Evolutionary conservation across 1,140 invertebrate species (phyloP), one percentile per base, ranked within the genome.

Genomic region (Druon quercuslanigerum): DNA sequence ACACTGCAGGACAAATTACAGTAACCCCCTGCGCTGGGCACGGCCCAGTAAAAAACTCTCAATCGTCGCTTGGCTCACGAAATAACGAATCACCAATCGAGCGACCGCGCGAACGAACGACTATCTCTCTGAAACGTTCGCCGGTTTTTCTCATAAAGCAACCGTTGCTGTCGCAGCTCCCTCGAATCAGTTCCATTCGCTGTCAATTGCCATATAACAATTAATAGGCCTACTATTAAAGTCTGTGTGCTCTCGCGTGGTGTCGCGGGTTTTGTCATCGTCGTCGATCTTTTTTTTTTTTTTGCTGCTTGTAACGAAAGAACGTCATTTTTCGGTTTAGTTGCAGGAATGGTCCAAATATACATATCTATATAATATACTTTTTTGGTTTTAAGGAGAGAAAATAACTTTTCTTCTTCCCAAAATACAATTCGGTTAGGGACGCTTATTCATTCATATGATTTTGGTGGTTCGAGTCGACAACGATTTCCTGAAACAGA

Each of bases 281-380:
- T 86, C 85, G 79, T 76, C 17, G 56, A 25, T 74, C 78, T 46
- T 76, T 72, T 13, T 75, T 77, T 76, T 82, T 71, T 77, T 86
- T 76, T 79, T 87, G 86, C 83, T 90, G 87, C 87, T 90, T 86
- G 85, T 89, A 89, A 90, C 86, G 84, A 90, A 90, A 90, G 84
- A 91, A 90, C 85, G 83, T 88, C 87, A 85, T 90, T 66, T 66
- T 89, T 90, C 86, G 82, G 86, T 89, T 90, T 87, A 86, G 84
- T 90, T 90, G 87, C 84, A 91, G 89, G 89, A 91, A 92, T 91
- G 89, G 89, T 91, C 89, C 91, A 90, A 91, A 91, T 90, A 89
- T 91, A 90, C 87, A 91, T 90, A 91, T 90, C 88, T 91, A 91
- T 91, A 90, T 90, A 90, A 90, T 91, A 91, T 91, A 90, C 81